Evolutionary conservation across 1,140 invertebrate genomes (phyloP), one percentile per base, ranked within the genome.

Genomic region (Luehdorfia chinensis): DNA sequence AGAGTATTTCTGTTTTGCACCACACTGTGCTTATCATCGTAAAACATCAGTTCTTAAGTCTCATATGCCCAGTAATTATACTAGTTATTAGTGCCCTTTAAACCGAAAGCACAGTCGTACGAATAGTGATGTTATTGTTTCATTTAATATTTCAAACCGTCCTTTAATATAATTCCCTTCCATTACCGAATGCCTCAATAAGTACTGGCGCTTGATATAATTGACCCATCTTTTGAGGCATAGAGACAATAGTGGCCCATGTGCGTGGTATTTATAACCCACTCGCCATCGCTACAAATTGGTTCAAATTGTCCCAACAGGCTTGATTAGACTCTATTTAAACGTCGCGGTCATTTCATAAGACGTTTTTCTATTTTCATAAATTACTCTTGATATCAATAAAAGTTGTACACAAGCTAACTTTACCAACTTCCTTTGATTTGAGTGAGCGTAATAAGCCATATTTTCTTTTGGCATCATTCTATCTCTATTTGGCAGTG

Each of bases 321-420:
- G 59, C 66, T 71, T 71, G 60, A 75, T 76, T 79, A 66, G 55
- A 65, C 47, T 62, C 59, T 58, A 73, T 72, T 75, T 66, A 63
- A 66, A 51, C 49, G 28, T 33, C 47, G 50, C 4, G 28, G 50
- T 48, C 37, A 53, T 47, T 52, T 41, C 47, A 55, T 55, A 41
- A 58, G 33, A 36, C 43, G 12, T 25, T 41, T n/a, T 46, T 45
- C 45, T 46, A 47, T 49, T 54, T 51, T 50, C 23, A 30, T 18
- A 50, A 16, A 36, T 36, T 50, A 44, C 39, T 36, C 28, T 45
- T 49, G 13, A 41, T 37, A 19, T 14, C 28, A 31, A 31, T 31
- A 31, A 11, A 13, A 28, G 28, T n/a, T 31, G 19, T 6, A n/a
- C n/a, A 31, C 12, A 31, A 9, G 11, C 7, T 11, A 31, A 31